Percentiles rank a stretch among this genome's conserved stretches.
Evolutionary conservation across 2,113 vertebrate species (phyloP).

Genomic region (Saguinus imperator): DNA sequence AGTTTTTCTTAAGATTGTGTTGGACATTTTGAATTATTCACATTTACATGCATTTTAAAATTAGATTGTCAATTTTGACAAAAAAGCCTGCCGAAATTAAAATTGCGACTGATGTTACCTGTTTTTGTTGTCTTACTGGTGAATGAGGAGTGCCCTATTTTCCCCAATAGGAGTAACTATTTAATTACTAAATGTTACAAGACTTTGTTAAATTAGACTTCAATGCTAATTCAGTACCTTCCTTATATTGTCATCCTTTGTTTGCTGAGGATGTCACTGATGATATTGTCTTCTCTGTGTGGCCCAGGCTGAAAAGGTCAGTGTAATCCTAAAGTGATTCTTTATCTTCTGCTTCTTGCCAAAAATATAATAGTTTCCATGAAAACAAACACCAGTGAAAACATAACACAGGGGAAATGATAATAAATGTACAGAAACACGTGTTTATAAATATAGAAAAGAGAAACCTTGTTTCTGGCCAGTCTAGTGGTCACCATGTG

Average conservation of each 20-base stretch:
- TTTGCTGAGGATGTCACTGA: neutral
- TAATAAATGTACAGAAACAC: neutral
- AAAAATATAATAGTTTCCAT: neutral
- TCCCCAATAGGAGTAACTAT: neutral
- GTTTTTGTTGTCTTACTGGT: neutral
- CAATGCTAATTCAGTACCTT: neutral
- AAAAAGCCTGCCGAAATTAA: neutral
- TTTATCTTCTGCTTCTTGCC: neutral
- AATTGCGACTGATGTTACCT: neutral
- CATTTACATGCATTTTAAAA: slow-evolving; percentile 7
- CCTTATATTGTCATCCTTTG: neutral
- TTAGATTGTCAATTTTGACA: neutral
- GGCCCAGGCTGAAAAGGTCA: neutral
- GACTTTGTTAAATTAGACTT: neutral
- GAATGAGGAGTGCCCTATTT: neutral
- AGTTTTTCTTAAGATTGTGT: neutral
- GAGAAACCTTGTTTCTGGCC: neutral
- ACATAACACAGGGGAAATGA: neutral
- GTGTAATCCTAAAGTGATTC: neutral
- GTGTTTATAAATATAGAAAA: neutral
- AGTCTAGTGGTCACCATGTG: neutral
- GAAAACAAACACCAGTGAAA: slow-evolving; percentile 26
- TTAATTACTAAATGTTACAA: neutral
- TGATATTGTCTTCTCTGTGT: neutral
- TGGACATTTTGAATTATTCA: neutral